Evolutionary conservation across 2,797 vertebrate genomes (phyloP), one percentile per base, ranked within the genome.

Genomic region (Sebastes hubbsi): DNA sequence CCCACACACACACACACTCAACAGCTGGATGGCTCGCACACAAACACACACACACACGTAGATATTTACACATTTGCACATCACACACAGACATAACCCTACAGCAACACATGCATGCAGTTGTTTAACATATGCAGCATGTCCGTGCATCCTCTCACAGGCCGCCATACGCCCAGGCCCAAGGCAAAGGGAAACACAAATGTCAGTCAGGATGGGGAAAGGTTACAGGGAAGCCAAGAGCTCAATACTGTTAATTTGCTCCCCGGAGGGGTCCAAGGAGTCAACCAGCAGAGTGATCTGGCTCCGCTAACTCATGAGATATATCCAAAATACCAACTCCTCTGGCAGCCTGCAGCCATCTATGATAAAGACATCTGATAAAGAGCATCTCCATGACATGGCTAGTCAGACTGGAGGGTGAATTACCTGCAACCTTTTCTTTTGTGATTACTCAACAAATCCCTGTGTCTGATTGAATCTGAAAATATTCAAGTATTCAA

Each of bases 181-280:
- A 93, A 91, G 90, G 92, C 92, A 91, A 91, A 86, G 82, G 83
- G 82, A 88, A 93, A 94, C 89, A 94, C 92, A 95, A 95, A 96
- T 95, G 94, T 94, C 95, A 95, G 80, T 92, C 82, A 86, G 89
- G 87, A 92, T 89, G 87, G 80, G 75, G 87, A 94, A 95, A 95
- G 95, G 95, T 96, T 95, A 96, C 83, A 64, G 75, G 38, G 72
- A 86, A 90, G 87, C 87, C 75, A 81, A 78, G 91, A 91, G 91
- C 91, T 90, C 78, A 42, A 86, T 89, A 88, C 92, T 89, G 85
- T 94, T 95, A 95, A 96, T 96, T 95, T 95, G 91, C 82, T 95
- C 95, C 90, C 93, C 18, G 42, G 42, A 16, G 52, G 90, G 89
- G 93, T 92, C 84, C 30, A 75, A 79, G 79, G 75, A 93, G 82